Evolutionary conservation across 2,113 vertebrate genomes (phyloP).

Genomic region (Parus major): DNA sequence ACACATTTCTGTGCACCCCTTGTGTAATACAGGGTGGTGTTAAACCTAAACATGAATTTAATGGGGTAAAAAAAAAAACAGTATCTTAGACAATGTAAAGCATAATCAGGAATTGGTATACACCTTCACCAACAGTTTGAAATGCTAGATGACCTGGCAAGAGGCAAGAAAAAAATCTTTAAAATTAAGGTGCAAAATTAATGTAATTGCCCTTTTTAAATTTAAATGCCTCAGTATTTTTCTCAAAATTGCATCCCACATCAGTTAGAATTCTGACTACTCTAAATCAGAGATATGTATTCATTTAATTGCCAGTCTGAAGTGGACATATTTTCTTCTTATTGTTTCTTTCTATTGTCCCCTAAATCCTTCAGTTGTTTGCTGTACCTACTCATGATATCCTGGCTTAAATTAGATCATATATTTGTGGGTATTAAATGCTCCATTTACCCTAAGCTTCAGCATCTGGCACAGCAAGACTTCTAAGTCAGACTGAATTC

Average conservation of each 20-base stretch:
- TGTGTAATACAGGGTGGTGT: background rate
- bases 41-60: background rate
- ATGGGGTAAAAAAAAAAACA: background rate
- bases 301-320: background rate
- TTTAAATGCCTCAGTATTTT: background rate
- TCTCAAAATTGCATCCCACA: background rate
- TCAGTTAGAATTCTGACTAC: background rate
- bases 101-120: background rate
- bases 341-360: background rate
- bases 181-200: background rate
- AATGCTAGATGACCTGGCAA: background rate
- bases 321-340: background rate
- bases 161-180: background rate
- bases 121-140: background rate
- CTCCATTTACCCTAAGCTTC: background rate
- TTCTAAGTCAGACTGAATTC: background rate
- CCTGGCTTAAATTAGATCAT: background rate
- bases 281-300: background rate
- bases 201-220: background rate
- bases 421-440: background rate
- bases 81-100: background rate
- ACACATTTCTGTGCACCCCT: accelerated
- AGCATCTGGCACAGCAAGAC: background rate
- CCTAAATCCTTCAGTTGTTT: background rate
- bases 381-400: background rate